Base-by-base conservation (phyloP, 2,113 vertebrate species). In the Choloepus hoffmanni region DNA sequence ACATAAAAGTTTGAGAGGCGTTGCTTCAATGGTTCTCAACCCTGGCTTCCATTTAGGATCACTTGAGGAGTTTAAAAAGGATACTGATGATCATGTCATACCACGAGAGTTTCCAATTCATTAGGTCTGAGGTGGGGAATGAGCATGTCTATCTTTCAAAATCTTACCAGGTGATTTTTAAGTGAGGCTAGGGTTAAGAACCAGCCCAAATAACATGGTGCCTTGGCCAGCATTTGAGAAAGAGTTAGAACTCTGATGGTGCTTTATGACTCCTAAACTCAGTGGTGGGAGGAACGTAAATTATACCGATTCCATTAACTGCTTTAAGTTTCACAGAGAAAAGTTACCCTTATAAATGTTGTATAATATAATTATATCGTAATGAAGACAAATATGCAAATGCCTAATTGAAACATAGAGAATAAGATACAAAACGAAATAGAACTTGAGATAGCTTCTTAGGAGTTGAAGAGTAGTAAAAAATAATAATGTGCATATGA, bases 401-500 rank as follows among this genome's bases (percentile, higher is more conserved):
- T 60, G 28, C 45, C 7, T 62, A 84, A 63, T 48, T 87, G 73
- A 95, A 92, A 85, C 24, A 62, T 78, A 92, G 65, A 85, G n/a
- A 88, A 79, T 78, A 92, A 85, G 24, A 83, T 77, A 77, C 67
- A 83, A 89, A 89, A 89, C 83, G 28, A 94, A 94, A 68, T 26
- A 60, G 62, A 79, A 26, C 40, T 70, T 2, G 2, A 94, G 45
- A 30, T 87, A 92, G 7, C 33, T 40, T 93, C 53, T 81, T 85
- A 81, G 74, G 45, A 95, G 95, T 68, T 95, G 11, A 82, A 97
- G 77, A 93, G 62, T 65, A 89, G 78, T 79, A 95, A 85, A 94
- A 74, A 86, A 68, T 85, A 95, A 73, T 36, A 40, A 89, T 89
- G 30, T 89, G 2, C 12, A 55, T 26, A 14, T 65, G 2, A 58